Percentiles rank a stretch among this genome's conserved stretches.
phyloP scores from a whole-genome alignment of 2,888 invertebrate species.

The Acronicta aceris region DNA sequence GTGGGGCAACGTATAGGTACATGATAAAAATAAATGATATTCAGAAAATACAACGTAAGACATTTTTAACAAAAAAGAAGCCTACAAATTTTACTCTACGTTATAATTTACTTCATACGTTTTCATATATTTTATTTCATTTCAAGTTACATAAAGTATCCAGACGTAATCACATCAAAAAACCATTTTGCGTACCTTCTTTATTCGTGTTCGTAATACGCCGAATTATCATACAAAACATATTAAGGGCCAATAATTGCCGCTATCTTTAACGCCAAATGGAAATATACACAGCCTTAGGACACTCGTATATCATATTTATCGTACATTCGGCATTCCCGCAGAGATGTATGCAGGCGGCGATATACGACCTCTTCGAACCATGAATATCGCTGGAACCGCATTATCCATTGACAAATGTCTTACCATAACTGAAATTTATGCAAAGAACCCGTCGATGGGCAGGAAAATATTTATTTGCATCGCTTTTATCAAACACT shows the following conservation, averaged over 20 bases:
- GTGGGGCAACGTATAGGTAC: too few species aligned
- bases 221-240: slow-evolving; percentile 32
- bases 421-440: slow-evolving; percentile 66
- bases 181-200: slow-evolving; percentile 14
- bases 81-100: not conserved
- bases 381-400: slow-evolving; percentile 60
- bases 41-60: not conserved
- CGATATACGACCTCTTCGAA: slow-evolving; percentile 47
- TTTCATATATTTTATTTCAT: not conserved
- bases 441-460: slow-evolving; percentile 64
- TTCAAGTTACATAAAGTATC: not conserved
- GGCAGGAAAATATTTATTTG: slow-evolving; percentile 63
- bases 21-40: too few species aligned
- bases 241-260: slow-evolving; percentile 40
- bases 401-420: slow-evolving; percentile 71
- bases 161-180: slow-evolving; percentile 18
- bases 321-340: slow-evolving; percentile 49
- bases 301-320: slow-evolving; percentile 52
- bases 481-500: slow-evolving; percentile 54
- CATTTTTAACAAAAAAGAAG: not conserved
- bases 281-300: slow-evolving; percentile 46
- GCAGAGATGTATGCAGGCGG: slow-evolving; percentile 53
- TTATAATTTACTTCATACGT: not conserved
- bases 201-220: slow-evolving; percentile 16
- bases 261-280: slow-evolving; percentile 36